Conservation (phyloP, 2,888 invertebrate species). For the Heteromyza rotundicornis region DNA sequence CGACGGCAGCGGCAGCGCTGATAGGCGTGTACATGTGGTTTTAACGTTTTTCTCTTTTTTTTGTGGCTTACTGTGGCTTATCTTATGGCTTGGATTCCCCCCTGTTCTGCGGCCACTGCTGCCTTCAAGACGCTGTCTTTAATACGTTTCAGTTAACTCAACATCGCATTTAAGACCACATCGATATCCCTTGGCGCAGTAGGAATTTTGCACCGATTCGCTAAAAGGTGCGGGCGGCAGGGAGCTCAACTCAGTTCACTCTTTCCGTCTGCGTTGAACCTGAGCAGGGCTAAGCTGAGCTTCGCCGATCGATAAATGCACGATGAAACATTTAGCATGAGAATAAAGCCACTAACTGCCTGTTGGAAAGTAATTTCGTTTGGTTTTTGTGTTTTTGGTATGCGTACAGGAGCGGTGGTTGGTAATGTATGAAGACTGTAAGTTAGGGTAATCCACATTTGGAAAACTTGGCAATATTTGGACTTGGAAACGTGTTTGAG, state of each 20-base stretch:
- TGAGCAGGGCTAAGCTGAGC: not conserved
- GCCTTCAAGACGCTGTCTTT: conserved; percentile 22
- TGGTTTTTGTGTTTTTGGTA: too few relatives aligned
- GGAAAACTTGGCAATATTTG: too few relatives aligned
- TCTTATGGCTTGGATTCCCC: too few relatives aligned
- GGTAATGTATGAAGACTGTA: too few relatives aligned
- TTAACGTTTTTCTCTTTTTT: conserved; percentile 18
- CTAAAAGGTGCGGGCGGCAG: conserved; percentile 8
- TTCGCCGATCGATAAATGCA: conserved; percentile 35
- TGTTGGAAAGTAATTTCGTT: conserved; percentile 4
- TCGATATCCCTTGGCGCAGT: conserved; percentile 37
- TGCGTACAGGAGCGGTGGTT: too few relatives aligned
- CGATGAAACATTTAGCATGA: conserved; percentile 37
- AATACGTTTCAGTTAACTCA: conserved; percentile 25
- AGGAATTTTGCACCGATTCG: conserved; percentile 30
- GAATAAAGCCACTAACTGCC: conserved; percentile 20
- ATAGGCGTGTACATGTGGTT: conserved; percentile 56
- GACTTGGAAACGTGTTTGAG: too few relatives aligned
- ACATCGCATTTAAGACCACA: conserved; percentile 19
- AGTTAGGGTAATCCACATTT: too few relatives aligned
- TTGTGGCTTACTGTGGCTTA: conserved; percentile 25
- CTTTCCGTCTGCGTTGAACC: too few relatives aligned
- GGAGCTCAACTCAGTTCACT: too few relatives aligned
- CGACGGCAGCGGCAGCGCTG: conserved; percentile 48
- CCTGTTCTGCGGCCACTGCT: conserved; percentile 20